These are phyloP conservation scores for Dissostichus mawsoni DNA, from an alignment of 2,113 vertebrate genomes.

Conservation along the genomic window DNA sequence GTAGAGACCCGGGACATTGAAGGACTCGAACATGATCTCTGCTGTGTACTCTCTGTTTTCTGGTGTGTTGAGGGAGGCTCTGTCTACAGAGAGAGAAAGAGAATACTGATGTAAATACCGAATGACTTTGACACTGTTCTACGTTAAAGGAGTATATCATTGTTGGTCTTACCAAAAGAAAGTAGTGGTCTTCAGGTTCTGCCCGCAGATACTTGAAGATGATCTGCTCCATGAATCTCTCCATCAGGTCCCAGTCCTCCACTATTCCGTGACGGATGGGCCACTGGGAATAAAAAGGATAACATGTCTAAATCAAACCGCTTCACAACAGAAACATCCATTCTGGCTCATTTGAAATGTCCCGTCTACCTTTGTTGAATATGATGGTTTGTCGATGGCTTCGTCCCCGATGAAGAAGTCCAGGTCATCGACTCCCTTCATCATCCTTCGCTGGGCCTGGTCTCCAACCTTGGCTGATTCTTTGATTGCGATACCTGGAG, in stretches of 20 bases:
- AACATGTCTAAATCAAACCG: not conserved
- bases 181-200: slow-evolving; percentile 98
- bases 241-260: slow-evolving; percentile 99
- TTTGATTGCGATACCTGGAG: slow-evolving; percentile 97
- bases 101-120: not conserved
- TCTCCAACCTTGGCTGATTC: slow-evolving; percentile 98
- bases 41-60: slow-evolving; percentile 99
- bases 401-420: slow-evolving; percentile 99
- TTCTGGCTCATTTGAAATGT: fast-evolving
- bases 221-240: slow-evolving; percentile 99
- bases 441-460: slow-evolving; percentile 96
- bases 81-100: slow-evolving; percentile 81
- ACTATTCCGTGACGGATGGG: slow-evolving; percentile 98
- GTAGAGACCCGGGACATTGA: slow-evolving; percentile 98
- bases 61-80: slow-evolving; percentile 98
- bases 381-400: slow-evolving; percentile 98
- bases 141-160: too few relatives aligned
- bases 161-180: slow-evolving; percentile 90
- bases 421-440: slow-evolving; percentile 98
- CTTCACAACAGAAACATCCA: not conserved
- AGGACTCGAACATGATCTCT: slow-evolving; percentile 99
- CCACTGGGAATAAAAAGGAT: slow-evolving; percentile 83
- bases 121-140: not conserved
- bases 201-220: slow-evolving; percentile 99
- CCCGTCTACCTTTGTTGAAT: slow-evolving; percentile 91